phyloP scores from a whole-genome alignment of 1,140 invertebrate genomes.

The Lepeophtheirus salmonis region DNA sequence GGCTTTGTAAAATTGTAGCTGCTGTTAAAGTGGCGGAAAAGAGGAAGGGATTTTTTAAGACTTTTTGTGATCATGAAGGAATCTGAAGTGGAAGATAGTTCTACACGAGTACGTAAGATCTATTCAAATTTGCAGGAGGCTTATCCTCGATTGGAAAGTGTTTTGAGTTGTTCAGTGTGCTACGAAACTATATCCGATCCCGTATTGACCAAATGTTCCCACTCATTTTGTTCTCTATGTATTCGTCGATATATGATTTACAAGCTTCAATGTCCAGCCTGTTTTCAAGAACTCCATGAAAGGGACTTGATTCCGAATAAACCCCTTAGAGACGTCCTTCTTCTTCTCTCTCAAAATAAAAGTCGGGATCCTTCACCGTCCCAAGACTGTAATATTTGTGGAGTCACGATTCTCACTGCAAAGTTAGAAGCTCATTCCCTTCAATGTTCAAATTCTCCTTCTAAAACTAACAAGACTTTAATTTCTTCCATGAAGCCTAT shows the following conservation, averaged over 20 bases:
- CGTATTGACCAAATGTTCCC: not conserved
- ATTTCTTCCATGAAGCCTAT: not conserved
- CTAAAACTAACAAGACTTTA: not conserved
- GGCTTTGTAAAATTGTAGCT: not conserved
- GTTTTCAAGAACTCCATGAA: not conserved
- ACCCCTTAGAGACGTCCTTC: not conserved
- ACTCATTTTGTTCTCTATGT: not conserved
- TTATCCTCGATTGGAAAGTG: not conserved
- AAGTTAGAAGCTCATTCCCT: not conserved
- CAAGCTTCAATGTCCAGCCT: not conserved
- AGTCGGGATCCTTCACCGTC: not conserved
- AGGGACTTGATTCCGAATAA: not conserved
- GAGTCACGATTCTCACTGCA: not conserved
- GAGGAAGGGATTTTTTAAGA: not conserved
- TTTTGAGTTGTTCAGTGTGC: not conserved
- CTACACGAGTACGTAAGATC: not conserved
- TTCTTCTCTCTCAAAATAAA: not conserved
- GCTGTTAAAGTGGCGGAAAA: not conserved
- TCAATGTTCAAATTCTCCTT: not conserved
- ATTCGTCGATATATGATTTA: not conserved
- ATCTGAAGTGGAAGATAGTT: not conserved
- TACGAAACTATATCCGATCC: not conserved
- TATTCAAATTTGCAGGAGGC: not conserved
- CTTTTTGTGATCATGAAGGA: not conserved
- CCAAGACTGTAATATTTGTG: not conserved